Evolutionary conservation across 2,888 invertebrate species (phyloP), one percentile per base, ranked within the genome.

Genomic region (Kryphioiulus occultus): DNA sequence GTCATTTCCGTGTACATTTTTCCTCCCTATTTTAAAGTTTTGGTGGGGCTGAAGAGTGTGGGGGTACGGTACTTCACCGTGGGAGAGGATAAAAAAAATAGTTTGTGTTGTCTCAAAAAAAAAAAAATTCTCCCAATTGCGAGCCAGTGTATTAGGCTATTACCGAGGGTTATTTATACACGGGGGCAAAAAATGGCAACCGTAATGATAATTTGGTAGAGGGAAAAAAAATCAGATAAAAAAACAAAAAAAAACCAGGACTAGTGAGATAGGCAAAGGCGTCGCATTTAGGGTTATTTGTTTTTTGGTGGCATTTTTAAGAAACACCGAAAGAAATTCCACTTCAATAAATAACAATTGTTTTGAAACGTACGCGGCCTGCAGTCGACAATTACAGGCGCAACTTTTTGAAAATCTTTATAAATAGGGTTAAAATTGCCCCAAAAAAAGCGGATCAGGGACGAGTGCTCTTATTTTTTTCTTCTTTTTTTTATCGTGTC

Each of bases 141-240:
- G 78, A 78, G n/a, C n/a, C n/a, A 35, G 30, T 78, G 78, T 78
- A 26, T 26, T 78, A 30, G 12, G 78, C 78, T 78, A 78, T 78
- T 78, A 78, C 78, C 78, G 12, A 78, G 78, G 78, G 78, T 78
- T 78, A 78, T 78, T 78, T 78, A 78, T 78, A 78, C 78, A 78
- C 78, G 12, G 22, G 22, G 44, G 26, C 30, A 78, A 78, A 78
- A 78, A 78, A 30, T 78, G 26, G 30, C 26, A 30, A 78, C 78
- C 12, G 30, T 78, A 26, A 78, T 78, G 78, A 78, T 30, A 78
- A 30, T 78, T 78, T 30, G 78, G 68, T 26, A 44, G 44, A 26
- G 30, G 30, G 15, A 30, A 12, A 78, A 78, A 78, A 78, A 78
- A 30, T 19, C n/a, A 19, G 19, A n/a, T 5, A 53, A 78, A 78